Conservation (phyloP, 2,888 invertebrate species). For the Drosophila nigricruria region DNA sequence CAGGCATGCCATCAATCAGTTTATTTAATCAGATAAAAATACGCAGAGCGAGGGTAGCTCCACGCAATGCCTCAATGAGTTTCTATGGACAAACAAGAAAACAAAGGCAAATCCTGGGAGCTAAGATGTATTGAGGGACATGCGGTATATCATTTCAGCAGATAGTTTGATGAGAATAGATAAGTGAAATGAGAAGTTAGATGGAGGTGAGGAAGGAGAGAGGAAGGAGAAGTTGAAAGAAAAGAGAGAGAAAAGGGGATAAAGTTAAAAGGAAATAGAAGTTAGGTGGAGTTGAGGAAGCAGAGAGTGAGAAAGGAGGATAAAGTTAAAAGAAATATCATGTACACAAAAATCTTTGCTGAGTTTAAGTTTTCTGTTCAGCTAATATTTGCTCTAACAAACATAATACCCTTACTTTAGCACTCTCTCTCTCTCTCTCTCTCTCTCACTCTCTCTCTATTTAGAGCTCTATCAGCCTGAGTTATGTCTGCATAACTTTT, state of each 20-base stretch:
- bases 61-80: conserved; percentile 24
- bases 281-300: too few relatives aligned
- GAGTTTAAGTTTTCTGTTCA: background rate
- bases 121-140: conserved; percentile 4
- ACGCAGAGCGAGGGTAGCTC: conserved; percentile 35
- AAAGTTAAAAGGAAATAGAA: too few relatives aligned
- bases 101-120: background rate
- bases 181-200: background rate
- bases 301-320: background rate
- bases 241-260: too few relatives aligned
- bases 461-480: background rate
- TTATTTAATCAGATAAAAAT: conserved; percentile 69
- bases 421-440: background rate
- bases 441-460: background rate
- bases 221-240: too few relatives aligned
- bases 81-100: conserved; percentile 12
- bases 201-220: too few relatives aligned
- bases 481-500: conserved; percentile 42
- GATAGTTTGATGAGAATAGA: background rate
- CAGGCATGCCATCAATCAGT: conserved; percentile 73
- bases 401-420: background rate
- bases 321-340: too few relatives aligned
- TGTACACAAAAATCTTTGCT: too few relatives aligned
- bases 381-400: background rate
- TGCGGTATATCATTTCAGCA: background rate